A percentile compares a stretch with the other conserved stretches of the same genome.
Conservation (phyloP, 53 echinoderm and acorn worm species). For the Hippasteria phrygiana region DNA sequence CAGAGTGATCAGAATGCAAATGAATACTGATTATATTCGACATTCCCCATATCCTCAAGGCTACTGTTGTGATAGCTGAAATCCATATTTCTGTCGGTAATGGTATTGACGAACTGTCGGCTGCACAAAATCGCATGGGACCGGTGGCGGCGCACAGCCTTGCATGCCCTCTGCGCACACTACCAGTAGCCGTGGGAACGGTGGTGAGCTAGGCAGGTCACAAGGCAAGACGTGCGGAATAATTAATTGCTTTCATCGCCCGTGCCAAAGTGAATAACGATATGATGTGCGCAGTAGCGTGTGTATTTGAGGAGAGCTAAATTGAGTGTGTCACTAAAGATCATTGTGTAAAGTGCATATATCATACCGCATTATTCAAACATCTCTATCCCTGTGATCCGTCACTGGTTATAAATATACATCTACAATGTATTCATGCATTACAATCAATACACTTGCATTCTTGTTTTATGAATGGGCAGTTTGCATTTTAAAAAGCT, state of each 20-base stretch:
- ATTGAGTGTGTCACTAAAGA: conserved; percentile 14
- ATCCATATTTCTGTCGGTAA: conserved; percentile 68
- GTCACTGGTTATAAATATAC: not conserved
- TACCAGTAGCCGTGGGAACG: not conserved
- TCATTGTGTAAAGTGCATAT: conserved; percentile 22
- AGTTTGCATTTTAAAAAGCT: no score
- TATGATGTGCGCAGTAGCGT: conserved; percentile 11
- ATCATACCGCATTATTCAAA: not conserved
- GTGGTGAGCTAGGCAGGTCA: not conserved
- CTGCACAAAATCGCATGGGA: not conserved
- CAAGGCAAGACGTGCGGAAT: conserved; percentile 19
- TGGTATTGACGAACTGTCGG: conserved; percentile 52
- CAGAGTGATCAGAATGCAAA: conserved; percentile 9
- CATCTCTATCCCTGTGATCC: not conserved
- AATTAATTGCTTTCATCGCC: conserved; percentile 26
- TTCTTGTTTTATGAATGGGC: no score
- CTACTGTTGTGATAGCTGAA: conserved; percentile 55
- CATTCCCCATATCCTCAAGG: not conserved
- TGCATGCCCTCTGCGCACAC: not conserved
- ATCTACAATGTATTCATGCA: no score
- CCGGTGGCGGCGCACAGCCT: not conserved
- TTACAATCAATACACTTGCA: no score
- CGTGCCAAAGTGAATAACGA: conserved; percentile 40
- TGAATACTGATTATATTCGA: not conserved
- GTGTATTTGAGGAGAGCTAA: conserved; percentile 34